Evolutionary conservation across 2,113 vertebrate genomes (phyloP).

Genomic region (Tachysurus fulvidraco): DNA sequence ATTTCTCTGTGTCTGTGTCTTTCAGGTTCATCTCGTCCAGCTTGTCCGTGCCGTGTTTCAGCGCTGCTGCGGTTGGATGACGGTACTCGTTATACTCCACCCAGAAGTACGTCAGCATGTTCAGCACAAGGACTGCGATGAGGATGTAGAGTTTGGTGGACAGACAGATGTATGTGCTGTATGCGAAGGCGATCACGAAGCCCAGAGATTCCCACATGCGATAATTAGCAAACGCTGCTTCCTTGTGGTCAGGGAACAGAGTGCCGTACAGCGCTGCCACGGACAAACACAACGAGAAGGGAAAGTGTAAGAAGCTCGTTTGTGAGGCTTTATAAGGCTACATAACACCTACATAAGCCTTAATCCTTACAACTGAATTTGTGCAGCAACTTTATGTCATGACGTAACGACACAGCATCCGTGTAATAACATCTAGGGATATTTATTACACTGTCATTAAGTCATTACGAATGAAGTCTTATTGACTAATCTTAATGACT

Average conservation of each 20-base stretch:
- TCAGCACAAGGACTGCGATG: slow-evolving; percentile 71
- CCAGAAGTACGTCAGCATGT: slow-evolving; percentile 68
- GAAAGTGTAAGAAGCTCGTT: background rate
- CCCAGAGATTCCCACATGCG: slow-evolving; percentile 92
- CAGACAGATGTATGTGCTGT: slow-evolving; percentile 83
- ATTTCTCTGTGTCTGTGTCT: background rate
- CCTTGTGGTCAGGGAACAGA: slow-evolving; percentile 83
- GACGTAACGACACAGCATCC: background rate
- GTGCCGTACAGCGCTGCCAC: slow-evolving; percentile 82
- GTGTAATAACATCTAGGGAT: no score
- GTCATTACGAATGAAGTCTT: no score
- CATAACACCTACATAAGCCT: background rate
- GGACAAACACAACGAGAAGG: background rate
- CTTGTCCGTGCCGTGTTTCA: accelerated
- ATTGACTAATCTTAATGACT: no score
- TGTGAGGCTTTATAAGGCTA: no score
- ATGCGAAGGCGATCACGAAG: slow-evolving; percentile 86
- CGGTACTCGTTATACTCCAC: slow-evolving; percentile 79
- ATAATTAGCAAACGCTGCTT: slow-evolving; percentile 93
- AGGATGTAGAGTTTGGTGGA: slow-evolving; percentile 83
- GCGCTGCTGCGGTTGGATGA: slow-evolving; percentile 57
- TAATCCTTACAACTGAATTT: background rate
- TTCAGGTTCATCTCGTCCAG: background rate
- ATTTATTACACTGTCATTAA: no score
- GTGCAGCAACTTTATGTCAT: background rate